Evolutionary conservation across 2,113 vertebrate species (phyloP), one percentile per base, ranked within the genome.

Genomic region (Cyphomyrus plagiostoma): DNA sequence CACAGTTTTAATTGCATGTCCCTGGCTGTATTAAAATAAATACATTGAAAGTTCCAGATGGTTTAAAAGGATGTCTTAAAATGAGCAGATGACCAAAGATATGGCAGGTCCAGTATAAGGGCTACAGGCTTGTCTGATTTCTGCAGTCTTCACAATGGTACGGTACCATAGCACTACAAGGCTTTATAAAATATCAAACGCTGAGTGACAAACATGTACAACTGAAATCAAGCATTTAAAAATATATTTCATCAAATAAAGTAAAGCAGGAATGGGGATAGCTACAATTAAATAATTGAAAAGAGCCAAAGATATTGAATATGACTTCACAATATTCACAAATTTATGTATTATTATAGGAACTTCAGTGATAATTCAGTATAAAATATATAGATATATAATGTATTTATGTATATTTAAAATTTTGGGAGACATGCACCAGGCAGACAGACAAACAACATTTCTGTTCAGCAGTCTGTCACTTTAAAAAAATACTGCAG

Each of bases 301-400:
- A 86, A 52, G 17, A 49, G 13, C 30, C 26, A 21, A 53, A 53
- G 26, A 49, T 56, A 84, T 30, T 70, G 62, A 70, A 35, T 83
- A 49, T 53, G 52, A 89, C 80, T 89, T 26, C 52, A 89, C 50
- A 84, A 58, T 89, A 85, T 84, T 83, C 88, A 89, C 80, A 89
- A 21, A 46, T 89, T 53, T 85, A 30, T 89, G 30, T 89, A 45
- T 83, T 56, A 62, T 84, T 56, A 46, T 62, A 50, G 52, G n/a
- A 85, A 58, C 39, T 46, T 89, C 77, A 89, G 50, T 84, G 50
- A 30, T 85, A 84, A 89, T 89, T 89, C 42, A 62, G 89, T 89
- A 89, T 85, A 89, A 89, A 89, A 89, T 89, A 89, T 89, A 89
- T 62, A 89, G 80, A 83, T 89, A 82, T 89, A 53, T 89, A 45